phyloP scores from a whole-genome alignment of 2,113 vertebrate species.

The Odontesthes bonariensis region DNA sequence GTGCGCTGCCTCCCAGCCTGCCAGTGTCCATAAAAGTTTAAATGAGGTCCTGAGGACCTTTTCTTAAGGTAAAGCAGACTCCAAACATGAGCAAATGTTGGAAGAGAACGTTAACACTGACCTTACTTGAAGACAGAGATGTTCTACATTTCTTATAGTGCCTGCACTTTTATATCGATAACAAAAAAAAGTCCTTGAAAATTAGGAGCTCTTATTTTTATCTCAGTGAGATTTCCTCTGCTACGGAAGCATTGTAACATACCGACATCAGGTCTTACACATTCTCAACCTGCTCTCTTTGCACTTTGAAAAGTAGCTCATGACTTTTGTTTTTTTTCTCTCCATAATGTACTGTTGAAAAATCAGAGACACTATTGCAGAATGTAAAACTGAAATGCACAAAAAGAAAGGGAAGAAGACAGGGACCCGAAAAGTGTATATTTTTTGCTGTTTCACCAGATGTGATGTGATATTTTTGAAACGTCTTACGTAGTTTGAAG shows the following conservation, averaged over 20 bases:
- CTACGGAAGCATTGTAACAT: slow-evolving; percentile 57
- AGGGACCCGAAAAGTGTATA: slow-evolving; percentile 70
- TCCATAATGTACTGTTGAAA: slow-evolving; percentile 64
- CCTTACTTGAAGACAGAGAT: slow-evolving; percentile 78
- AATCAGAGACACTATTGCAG: slow-evolving; percentile 64
- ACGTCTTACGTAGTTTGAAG: slow-evolving; percentile 60
- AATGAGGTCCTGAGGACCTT: slow-evolving; percentile 84
- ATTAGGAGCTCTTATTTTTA: slow-evolving; percentile 60
- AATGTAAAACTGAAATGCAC: slow-evolving; percentile 82
- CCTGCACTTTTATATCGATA: slow-evolving; percentile 80
- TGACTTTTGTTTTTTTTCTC: slow-evolving; percentile 32
- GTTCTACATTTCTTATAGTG: slow-evolving; percentile 78
- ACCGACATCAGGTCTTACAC: slow-evolving; percentile 73
- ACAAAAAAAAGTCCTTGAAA: slow-evolving; percentile 52
- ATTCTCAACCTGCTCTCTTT: slow-evolving; percentile 74
- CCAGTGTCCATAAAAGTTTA: slow-evolving; percentile 83
- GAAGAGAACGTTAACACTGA: slow-evolving; percentile 59
- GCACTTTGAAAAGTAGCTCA: slow-evolving; percentile 82
- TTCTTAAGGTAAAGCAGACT: slow-evolving; percentile 42
- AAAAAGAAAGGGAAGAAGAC: slow-evolving; percentile 75
- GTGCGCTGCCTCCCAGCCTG: slow-evolving; percentile 84
- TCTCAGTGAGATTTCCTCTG: slow-evolving; percentile 69
- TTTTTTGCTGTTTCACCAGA: slow-evolving; percentile 71
- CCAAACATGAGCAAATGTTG: slow-evolving; percentile 17
- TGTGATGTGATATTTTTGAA: slow-evolving; percentile 71